Evolutionary conservation across 30 jellyfish, hydroid and myxozoan genomes (phyloP).

Genomic region (Sanderia malayensis): DNA sequence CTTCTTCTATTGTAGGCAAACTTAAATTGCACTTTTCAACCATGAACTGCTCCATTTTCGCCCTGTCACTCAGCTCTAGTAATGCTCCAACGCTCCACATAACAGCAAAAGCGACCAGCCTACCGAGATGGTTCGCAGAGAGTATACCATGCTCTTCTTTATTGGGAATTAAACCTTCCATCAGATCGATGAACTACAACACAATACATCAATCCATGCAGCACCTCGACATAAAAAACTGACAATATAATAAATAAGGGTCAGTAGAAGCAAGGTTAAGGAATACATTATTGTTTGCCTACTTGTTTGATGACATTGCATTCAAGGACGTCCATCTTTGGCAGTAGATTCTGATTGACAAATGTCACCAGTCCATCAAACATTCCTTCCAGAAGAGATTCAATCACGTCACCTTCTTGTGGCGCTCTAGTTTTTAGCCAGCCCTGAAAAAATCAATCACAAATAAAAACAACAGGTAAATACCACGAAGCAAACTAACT

Average conservation of each 20-base stretch:
- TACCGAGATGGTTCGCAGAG: slow-evolving; percentile 59
- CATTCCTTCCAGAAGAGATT: slow-evolving; percentile 38
- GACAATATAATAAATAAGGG: too few relatives aligned
- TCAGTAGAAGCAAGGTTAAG: too few relatives aligned
- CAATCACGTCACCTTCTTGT: slow-evolving; percentile 74
- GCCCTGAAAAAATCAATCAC: too few relatives aligned
- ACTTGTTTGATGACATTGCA: slow-evolving; percentile 84
- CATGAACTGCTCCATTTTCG: slow-evolving; percentile 77
- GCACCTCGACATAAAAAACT: too few relatives aligned
- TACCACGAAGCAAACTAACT: too few relatives aligned
- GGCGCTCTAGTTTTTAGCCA: slow-evolving; percentile 90
- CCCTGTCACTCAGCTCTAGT: slow-evolving; percentile 83
- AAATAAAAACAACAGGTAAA: too few relatives aligned
- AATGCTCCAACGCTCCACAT: slow-evolving; percentile 99
- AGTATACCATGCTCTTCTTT: slow-evolving; percentile 67
- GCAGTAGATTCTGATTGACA: slow-evolving; percentile 66
- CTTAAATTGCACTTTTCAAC: slow-evolving; percentile 33
- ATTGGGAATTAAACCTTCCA: slow-evolving; percentile 89
- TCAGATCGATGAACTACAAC: slow-evolving; percentile 75
- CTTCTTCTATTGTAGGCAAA: slow-evolving; percentile 65
- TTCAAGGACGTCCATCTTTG: slow-evolving; percentile 90
- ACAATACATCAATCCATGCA: too few relatives aligned
- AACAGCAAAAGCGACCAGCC: slow-evolving; percentile 74
- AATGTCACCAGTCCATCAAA: slow-evolving; percentile 63
- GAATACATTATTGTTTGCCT: too few relatives aligned